Base-by-base conservation (phyloP, 2,113 vertebrate species). In the Glaucomys volans region DNA sequence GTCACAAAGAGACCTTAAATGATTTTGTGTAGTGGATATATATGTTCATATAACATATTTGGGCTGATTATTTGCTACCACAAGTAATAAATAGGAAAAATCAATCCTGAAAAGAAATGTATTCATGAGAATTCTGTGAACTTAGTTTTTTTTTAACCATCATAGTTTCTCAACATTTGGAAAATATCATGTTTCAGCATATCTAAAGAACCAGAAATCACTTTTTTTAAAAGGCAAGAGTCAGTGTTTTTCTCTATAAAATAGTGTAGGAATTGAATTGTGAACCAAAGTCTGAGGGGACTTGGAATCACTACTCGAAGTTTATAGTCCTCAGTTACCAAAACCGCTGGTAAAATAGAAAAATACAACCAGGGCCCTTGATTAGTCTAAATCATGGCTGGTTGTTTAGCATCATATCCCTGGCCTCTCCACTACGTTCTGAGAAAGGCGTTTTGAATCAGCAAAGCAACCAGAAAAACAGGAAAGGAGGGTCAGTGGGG, bases 251-350 rank as follows among this genome's bases (percentile, higher is more conserved):
- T 71, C 4, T 81, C 95, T 96, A 96, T 96, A 98, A 98, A 98
- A 96, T 89, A 87, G 32, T 87, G 96, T 76, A 91, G 64, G 79
- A 97, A 83, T 95, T 81, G 80, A 97, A 52, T 88, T 87, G 32
- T 87, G 97, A 98, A 97, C 71, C 89, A 85, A 98, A 97, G 91
- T 89, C 97, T 98, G 85, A 9, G 84, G 96, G 96, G 97, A 97
- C 85, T 97, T 97, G 93, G 79, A 95, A 82, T 94, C 93, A 97
- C 93, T 71, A 96, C 94, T 90, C 95, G 84, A 97, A 95, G 87
- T 97, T 98, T 98, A 98, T 96, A 92, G 95, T 87, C 94, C 91
- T 98, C 93, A 67, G 44, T 97, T 98, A 98, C 98, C 96, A 97
- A 97, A 95, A 95, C 95, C 97, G 94, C 92, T 97, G 96, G 95